Evolutionary conservation across 2,113 vertebrate species (phyloP).

Genomic region (Nerophis lumbriciformis): DNA sequence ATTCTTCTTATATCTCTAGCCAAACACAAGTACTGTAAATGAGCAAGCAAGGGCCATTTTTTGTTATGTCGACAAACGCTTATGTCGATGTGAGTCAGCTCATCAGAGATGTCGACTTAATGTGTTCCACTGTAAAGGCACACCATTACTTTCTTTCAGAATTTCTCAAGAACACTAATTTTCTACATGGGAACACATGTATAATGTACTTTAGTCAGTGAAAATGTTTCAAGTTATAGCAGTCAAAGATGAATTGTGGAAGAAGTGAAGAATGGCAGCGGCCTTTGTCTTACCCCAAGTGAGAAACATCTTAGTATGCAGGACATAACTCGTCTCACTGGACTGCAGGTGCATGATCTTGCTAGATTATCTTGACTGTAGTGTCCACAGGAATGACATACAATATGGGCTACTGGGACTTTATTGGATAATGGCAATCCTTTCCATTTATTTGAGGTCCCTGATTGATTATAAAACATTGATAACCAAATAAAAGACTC

Average conservation of each 20-base stretch:
- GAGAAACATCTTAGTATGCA: constrained; percentile 40
- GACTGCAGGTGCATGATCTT: constrained; percentile 45
- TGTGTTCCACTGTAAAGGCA: no score
- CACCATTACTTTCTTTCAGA: background rate
- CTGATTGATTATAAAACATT: constrained; percentile 65
- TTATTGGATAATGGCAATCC: constrained; percentile 55
- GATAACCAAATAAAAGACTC: constrained; percentile 65
- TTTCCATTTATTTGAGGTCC: constrained; percentile 53
- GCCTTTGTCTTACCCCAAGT: constrained; percentile 41
- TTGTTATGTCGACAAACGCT: no score
- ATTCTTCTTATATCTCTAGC: no score
- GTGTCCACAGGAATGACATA: constrained; percentile 45
- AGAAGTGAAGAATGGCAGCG: constrained; percentile 37
- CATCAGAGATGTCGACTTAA: no score
- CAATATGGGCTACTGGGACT: constrained; percentile 21
- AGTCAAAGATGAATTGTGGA: constrained; percentile 42
- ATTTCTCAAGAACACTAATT: no score
- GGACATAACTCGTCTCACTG: constrained; percentile 22
- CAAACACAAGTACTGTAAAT: no score
- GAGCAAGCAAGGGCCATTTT: no score
- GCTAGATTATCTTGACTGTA: constrained; percentile 41
- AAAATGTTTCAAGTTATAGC: background rate
- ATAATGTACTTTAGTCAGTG: background rate
- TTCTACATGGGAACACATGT: constrained; percentile 1
- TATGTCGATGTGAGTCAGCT: no score